Percentiles rank a stretch among this genome's conserved stretches.
These are phyloP conservation scores for Columbina picui DNA, from an alignment of 2,113 vertebrate species.

Conservation along the genomic window DNA sequence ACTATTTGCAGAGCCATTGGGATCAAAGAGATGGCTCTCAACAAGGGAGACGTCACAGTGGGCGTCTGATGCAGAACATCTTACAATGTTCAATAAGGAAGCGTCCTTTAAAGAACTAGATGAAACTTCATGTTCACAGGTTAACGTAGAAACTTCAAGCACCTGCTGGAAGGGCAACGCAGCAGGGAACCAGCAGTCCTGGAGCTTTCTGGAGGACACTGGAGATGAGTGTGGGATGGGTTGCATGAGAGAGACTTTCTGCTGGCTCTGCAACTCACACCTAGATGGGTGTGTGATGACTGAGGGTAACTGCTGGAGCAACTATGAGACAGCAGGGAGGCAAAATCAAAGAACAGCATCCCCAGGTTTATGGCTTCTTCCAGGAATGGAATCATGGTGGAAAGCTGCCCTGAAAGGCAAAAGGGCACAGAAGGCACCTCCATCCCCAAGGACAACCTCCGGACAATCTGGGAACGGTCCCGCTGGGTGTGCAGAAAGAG, in stretches of 20 bases:
- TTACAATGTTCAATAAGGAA: not conserved
- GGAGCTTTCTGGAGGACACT: not conserved
- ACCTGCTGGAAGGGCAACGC: not conserved
- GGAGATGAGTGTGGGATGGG: not conserved
- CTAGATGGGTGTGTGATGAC: accelerated
- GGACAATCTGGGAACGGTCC: not conserved
- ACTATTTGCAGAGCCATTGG: not conserved
- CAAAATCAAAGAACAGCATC: not conserved
- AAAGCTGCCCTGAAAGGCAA: not conserved
- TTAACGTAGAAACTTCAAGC: not conserved
- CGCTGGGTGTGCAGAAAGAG: not conserved
- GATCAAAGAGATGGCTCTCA: not conserved
- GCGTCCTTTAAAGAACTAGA: not conserved
- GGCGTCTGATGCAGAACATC: not conserved
- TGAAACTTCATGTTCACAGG: not conserved
- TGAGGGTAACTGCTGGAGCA: not conserved
- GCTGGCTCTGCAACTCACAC: not conserved
- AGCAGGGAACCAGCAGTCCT: not conserved
- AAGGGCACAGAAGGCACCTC: not conserved
- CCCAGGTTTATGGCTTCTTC: not conserved
- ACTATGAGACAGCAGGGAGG: not conserved
- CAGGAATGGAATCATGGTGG: not conserved
- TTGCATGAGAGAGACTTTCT: not conserved
- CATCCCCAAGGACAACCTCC: not conserved
- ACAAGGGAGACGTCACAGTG: not conserved